Evolutionary conservation across 2,888 invertebrate species (phyloP), one percentile per base, ranked within the genome.

Genomic region (Nephrotoma flavescens): DNA sequence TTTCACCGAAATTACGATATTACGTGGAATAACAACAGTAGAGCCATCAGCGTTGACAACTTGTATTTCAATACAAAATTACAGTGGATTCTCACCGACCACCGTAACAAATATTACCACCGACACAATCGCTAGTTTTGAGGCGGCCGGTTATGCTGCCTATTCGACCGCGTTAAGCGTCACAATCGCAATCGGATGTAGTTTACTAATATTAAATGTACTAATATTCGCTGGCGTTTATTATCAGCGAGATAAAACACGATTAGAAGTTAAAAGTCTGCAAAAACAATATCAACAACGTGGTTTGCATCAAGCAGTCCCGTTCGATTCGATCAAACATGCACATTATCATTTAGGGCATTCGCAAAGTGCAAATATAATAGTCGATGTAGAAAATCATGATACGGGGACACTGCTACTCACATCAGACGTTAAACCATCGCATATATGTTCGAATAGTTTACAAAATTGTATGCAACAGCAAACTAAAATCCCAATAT

Each of bases 161-260:
- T 97, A 97, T 89, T 97, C 97, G 0, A 97, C 97, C 4, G 97
- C 97, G 1, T 92, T 98, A n/a, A 97, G 97, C 91, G 97, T 97
- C 0, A 98, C 97, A 19, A 97, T 98, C 89, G 98, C 98, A 86
- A 97, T 98, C 88, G 98, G 98, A 47, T 97, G 98, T 90, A 97
- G 97, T 5, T 92, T 98, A 87, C 93, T 98, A 41, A 97, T 98
- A 89, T 92, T 98, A 4, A 98, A 98, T 90, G 96, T 98, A 84
- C 92, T 98, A 42, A 97, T 98, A 90, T 98, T 98, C 90, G 98
- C 98, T 86, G 98, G 97, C 4, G 97, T 98, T 0, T 98, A 98
- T 91, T 98, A 98, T 90, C 98, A 98, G 90, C 93, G 97, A 86
- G 97, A 97, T 90, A 97, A 97, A 91, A 95, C 96, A 88, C 93